phyloP scores from a whole-genome alignment of 1,140 invertebrate genomes.

The Nixonia krombeini region DNA sequence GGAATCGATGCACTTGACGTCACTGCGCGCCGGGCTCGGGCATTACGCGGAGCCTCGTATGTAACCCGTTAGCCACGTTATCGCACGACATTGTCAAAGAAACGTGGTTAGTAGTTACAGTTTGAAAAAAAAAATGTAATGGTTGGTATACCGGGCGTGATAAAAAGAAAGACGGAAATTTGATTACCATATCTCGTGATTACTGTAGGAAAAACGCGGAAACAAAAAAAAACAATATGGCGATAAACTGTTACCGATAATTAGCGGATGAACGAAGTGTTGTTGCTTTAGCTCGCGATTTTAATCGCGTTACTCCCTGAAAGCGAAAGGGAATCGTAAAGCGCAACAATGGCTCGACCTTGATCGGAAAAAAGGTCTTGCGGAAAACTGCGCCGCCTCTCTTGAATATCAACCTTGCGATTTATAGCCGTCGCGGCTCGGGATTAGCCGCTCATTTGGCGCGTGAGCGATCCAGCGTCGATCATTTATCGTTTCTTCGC shows the following conservation, averaged over 20 bases:
- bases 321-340: too few relatives aligned
- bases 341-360: too few relatives aligned
- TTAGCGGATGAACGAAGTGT: too few relatives aligned
- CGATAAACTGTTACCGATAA: too few relatives aligned
- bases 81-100: neutral
- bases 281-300: too few relatives aligned
- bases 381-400: too few relatives aligned
- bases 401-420: neutral
- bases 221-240: too few relatives aligned
- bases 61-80: constrained; percentile 1
- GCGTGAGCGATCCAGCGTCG: constrained; percentile 28
- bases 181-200: too few relatives aligned
- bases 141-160: neutral
- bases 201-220: too few relatives aligned
- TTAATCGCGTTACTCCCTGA: too few relatives aligned
- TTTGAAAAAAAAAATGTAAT: constrained; percentile 1
- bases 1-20: constrained; percentile 2
- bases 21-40: neutral
- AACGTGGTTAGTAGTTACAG: neutral
- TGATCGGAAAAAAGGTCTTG: too few relatives aligned
- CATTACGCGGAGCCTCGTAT: neutral
- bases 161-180: too few relatives aligned
- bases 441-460: neutral
- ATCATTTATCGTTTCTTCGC: constrained; percentile 36
- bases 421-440: neutral